Base-by-base conservation (phyloP, 2,113 vertebrate genomes). In the Peucedramus taeniatus region DNA sequence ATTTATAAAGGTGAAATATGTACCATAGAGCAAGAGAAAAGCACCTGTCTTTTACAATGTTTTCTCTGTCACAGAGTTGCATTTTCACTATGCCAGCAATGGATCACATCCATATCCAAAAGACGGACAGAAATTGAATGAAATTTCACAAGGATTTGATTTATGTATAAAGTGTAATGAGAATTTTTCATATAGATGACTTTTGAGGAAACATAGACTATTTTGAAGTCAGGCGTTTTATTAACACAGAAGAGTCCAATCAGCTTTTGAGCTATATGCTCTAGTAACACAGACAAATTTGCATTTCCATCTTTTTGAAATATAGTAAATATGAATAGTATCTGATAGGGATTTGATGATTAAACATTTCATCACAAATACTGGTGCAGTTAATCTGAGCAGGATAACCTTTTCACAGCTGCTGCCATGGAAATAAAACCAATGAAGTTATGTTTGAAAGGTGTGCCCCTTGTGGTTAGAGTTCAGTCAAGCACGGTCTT, bases 361-460 rank as follows among this genome's bases (percentile, higher is more conserved):
- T 87, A 94, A 94, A 80, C 74, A 71, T 94, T 94, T 92, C 60
- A 83, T 94, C 53, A 93, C 72, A 76, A 71, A 77, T 76, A 69
- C 16, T 64, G 77, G 23, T 90, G 47, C 39, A 69, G 64, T 68
- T 85, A 78, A 44, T 93, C 83, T 90, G 82, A 91, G 63, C 23
- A 7, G 31, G 50, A 89, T 86, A 95, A 92, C 85, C 86, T 96
- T 96, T 95, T 95, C 60, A 18, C 57, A 94, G 49, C 79, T 93
- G 80, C 88, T 97, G 66, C 94, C 88, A 64, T 93, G 71, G 91
- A 91, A 96, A 95, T 91, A 53, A 91, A 87, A 15, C 66, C 60
- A 44, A 57, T 92, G 80, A 78, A 82, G 92, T 91, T 84, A 33
- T 60, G 31, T 90, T 91, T 93, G 83, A 77, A 92, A 96, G 87